Conservation (phyloP, 2,888 invertebrate species). For the Torymus auratus region DNA sequence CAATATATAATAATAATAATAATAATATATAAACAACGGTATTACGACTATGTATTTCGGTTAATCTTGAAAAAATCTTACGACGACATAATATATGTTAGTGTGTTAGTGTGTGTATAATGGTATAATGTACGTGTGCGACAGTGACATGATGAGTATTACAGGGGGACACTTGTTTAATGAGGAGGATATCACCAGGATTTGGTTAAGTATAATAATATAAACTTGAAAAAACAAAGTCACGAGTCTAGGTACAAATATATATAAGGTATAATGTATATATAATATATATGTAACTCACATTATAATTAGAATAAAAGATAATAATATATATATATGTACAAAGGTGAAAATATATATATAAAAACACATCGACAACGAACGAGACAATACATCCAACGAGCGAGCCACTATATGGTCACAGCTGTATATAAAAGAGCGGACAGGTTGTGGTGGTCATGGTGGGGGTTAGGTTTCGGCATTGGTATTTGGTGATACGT, state of each 20-base stretch:
- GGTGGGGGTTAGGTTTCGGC: neutral
- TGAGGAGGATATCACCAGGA: conserved; percentile 21
- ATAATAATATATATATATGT: conserved; percentile 66
- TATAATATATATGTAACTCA: conserved; percentile 67
- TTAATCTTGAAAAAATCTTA: conserved; percentile 37
- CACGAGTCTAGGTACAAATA: conserved; percentile 49
- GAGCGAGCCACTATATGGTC: conserved; percentile 77
- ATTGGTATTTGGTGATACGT: neutral
- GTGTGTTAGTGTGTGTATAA: neutral
- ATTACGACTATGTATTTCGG: conserved; percentile 48
- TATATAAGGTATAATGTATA: conserved; percentile 37
- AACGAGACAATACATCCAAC: conserved; percentile 77
- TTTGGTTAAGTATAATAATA: conserved; percentile 3
- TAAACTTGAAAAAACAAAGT: conserved; percentile 38
- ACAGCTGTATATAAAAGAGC: conserved; percentile 74
- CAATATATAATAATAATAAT: conserved; percentile 56
- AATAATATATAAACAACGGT: conserved; percentile 50
- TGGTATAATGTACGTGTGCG: conserved; percentile 6
- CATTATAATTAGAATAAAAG: conserved; percentile 73
- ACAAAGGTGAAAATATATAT: conserved; percentile 70
- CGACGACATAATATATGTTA: conserved; percentile 31
- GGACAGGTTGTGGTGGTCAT: conserved; percentile 50
- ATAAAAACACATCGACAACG: conserved; percentile 73
- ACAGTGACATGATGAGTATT: conserved; percentile 5
- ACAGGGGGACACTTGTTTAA: neutral